Conservation (phyloP, 1,140 invertebrate genomes). For the Drosophila mauritiana region DNA sequence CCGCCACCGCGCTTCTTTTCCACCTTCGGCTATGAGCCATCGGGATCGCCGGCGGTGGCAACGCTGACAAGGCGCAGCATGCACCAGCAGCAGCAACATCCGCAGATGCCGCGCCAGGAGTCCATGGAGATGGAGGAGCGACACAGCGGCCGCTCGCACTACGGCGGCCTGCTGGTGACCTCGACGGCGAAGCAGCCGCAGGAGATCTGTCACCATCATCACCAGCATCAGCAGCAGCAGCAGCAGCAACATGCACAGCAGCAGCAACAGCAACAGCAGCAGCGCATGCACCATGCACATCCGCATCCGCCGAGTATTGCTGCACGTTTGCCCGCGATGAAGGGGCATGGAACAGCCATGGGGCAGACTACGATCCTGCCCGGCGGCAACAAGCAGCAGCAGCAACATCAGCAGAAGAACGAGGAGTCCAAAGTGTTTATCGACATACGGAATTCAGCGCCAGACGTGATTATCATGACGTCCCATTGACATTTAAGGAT, state of each 20-base stretch:
- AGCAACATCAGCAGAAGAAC: conserved; percentile 53
- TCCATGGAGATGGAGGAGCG: conserved; percentile 55
- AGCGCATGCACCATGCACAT: conserved; percentile 55
- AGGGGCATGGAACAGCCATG: conserved; percentile 42
- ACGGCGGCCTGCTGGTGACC: conserved; percentile 64
- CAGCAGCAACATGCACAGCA: conserved; percentile 56
- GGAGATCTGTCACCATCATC: conserved; percentile 80
- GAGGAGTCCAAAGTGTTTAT: conserved; percentile 84
- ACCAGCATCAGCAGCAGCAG: conserved; percentile 76
- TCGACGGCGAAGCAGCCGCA: conserved; percentile 53
- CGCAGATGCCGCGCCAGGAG: conserved; percentile 47
- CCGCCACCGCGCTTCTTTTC: conserved; percentile 77
- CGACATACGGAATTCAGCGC: conserved; percentile 90
- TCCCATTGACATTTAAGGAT: conserved; percentile 88
- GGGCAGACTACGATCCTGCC: conserved; percentile 46
- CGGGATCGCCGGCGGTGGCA: conserved; percentile 52
- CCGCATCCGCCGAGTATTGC: conserved; percentile 53
- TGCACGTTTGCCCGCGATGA: conserved; percentile 84
- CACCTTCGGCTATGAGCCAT: conserved; percentile 82
- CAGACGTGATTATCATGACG: conserved; percentile 92
- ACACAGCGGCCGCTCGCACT: conserved; percentile 57
- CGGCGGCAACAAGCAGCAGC: conserved; percentile 22
- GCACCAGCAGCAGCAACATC: conserved; percentile 67
- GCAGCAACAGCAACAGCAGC: conserved; percentile 37
- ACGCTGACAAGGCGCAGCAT: conserved; percentile 69